Percentiles rank a stretch among this genome's conserved stretches.
Evolutionary conservation across 2,888 invertebrate genomes (phyloP).

Genomic region (Didymodactylos carnosus): DNA sequence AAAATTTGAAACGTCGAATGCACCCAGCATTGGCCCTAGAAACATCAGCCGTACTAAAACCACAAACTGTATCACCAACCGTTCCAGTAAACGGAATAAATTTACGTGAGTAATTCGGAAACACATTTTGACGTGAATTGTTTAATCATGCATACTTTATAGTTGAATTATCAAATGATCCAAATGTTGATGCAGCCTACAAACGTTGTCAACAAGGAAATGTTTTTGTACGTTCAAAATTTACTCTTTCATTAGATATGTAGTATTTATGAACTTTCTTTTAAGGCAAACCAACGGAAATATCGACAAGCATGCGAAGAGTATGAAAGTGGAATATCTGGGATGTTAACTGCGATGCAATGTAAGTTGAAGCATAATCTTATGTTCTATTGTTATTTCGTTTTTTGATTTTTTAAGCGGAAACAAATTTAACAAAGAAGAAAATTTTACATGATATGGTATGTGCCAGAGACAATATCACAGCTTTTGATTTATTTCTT

Average conservation of each 20-base stretch:
- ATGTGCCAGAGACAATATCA: too few species aligned
- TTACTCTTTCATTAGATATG: not conserved
- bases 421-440: not conserved
- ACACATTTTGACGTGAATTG: not conserved
- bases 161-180: not conserved
- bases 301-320: not conserved
- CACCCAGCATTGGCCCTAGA: too few species aligned
- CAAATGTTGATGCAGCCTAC: not conserved
- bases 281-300: not conserved
- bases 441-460: not conserved
- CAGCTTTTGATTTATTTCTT: not conserved
- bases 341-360: not conserved
- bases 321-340: not conserved
- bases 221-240: not conserved
- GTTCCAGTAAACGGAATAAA: not conserved
- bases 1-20: not conserved
- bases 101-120: not conserved
- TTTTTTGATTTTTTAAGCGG: not conserved
- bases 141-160: not conserved
- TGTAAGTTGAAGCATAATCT: not conserved
- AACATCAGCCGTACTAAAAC: not conserved
- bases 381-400: not conserved
- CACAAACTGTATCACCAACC: not conserved
- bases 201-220: not conserved
- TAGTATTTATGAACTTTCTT: too few species aligned